phyloP scores from a whole-genome alignment of 2,797 vertebrate genomes.

The Loris lydekkerianus region DNA sequence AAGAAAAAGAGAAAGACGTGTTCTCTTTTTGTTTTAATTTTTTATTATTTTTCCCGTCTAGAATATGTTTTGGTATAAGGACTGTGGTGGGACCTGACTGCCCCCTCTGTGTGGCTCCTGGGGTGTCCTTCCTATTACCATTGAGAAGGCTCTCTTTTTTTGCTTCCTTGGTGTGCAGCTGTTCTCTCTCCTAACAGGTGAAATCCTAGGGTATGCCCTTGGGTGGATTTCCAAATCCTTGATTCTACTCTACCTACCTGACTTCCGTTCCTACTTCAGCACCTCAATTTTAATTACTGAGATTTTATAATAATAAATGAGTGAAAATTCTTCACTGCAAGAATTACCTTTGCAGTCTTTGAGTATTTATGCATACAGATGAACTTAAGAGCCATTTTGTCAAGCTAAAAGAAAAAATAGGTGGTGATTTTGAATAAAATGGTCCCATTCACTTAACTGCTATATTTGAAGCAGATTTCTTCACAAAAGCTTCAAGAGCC shows the following conservation, averaged over 20 bases:
- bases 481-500: neutral
- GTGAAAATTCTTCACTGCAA: neutral
- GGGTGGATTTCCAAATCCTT: neutral
- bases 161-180: neutral
- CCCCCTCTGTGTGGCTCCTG: accelerated
- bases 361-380: neutral
- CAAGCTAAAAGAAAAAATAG: neutral
- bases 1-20: neutral
- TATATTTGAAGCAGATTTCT: neutral
- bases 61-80: neutral
- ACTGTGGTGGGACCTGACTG: neutral
- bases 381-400: neutral
- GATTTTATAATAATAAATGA: neutral
- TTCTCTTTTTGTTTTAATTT: neutral
- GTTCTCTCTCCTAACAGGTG: neutral
- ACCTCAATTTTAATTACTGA: neutral
- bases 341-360: neutral
- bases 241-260: neutral
- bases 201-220: neutral
- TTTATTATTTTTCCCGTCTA: neutral
- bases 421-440: neutral
- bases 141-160: accelerated
- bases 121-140: neutral
- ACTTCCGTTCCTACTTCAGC: neutral
- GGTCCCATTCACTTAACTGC: neutral